Evolutionary conservation across 2,888 invertebrate genomes (phyloP), one percentile per base, ranked within the genome.

Genomic region (Lasioglossum pauxillum): DNA sequence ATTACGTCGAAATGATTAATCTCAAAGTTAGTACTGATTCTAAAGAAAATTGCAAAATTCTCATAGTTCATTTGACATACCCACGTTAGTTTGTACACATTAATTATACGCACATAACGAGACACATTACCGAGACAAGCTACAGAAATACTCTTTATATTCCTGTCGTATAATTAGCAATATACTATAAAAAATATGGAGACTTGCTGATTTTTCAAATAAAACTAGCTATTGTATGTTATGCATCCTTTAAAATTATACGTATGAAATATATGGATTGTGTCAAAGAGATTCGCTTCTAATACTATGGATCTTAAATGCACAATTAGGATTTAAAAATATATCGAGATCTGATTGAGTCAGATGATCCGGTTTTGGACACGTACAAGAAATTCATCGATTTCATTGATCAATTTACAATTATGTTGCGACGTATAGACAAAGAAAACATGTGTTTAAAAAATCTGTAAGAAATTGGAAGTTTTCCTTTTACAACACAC

Each of bases 301-400:
- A 84, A 74, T 71, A 80, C 53, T 82, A 80, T 12, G 67, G 69
- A 69, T 83, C 74, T 86, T 90, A 90, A 90, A 90, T 90, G 90
- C 90, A 86, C 64, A 53, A 85, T 78, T 83, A 84, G 38, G 74
- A 80, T 84, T 90, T 87, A 76, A 84, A 87, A 91, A 85, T 84
- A 81, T 84, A 89, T 74, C 88, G 91, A 91, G 91, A 91, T 91
- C 91, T 73, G 82, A 76, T 88, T 85, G 83, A 89, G 88, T 75
- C 88, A 81, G 84, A 83, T 57, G 80, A 82, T 83, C n/a, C 80
- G 44, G 16, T 87, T 60, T 83, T 84, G 77, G 41, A 72, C 41
- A 69, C 78, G 80, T 83, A 75, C 57, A 75, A 49, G 57, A 87
- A 82, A 71, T 82, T 83, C 7, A 31, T 64, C 49, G 41, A 46